Evolutionary conservation across 2,113 vertebrate genomes (phyloP).

Genomic region (Tor tambroides): DNA sequence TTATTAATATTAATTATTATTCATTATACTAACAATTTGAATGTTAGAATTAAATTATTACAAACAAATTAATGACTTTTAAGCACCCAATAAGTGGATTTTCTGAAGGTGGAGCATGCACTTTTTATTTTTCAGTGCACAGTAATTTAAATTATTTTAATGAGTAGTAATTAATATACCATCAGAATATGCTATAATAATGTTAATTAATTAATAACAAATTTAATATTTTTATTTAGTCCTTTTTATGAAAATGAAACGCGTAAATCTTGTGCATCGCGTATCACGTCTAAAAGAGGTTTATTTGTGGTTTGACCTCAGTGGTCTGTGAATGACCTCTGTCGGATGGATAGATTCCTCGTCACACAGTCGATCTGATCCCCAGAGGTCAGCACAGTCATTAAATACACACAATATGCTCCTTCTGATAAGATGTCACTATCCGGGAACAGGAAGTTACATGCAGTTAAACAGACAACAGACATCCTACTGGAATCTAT

Average conservation of each 20-base stretch:
- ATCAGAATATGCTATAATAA: neutral
- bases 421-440: conserved; percentile 44
- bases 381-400: neutral
- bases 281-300: neutral
- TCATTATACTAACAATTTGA: neutral
- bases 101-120: neutral
- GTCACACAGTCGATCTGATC: neutral
- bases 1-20: too few species aligned
- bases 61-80: neutral
- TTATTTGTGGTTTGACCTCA: neutral
- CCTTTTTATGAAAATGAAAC: neutral
- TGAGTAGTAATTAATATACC: neutral
- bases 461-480: conserved; percentile 33
- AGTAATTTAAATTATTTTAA: neutral
- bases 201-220: neutral
- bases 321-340: conserved; percentile 8
- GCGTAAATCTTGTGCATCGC: neutral
- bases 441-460: conserved; percentile 49
- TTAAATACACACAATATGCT: conserved; percentile 34
- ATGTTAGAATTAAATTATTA: neutral
- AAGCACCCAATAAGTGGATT: neutral
- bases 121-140: neutral
- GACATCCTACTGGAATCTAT: conserved; percentile 21
- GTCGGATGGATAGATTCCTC: neutral
- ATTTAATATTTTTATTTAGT: neutral